Conservation (phyloP, 2,113 vertebrate species). For the Potamarius usumacintae region DNA sequence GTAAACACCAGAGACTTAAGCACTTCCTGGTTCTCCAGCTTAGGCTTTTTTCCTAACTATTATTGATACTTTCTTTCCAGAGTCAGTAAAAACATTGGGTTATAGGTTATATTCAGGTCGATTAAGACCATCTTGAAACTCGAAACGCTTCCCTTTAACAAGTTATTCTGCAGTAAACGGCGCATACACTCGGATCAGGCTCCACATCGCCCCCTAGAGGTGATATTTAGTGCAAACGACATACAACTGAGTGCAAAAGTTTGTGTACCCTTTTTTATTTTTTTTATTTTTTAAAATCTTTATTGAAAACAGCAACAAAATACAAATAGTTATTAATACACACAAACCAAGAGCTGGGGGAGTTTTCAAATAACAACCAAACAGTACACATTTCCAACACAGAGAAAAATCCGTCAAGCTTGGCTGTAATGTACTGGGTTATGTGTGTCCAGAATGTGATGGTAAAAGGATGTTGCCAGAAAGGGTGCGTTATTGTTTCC, state of each 20-base stretch:
- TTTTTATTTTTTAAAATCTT: no score
- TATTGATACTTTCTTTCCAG: neutral
- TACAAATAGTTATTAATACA: no score
- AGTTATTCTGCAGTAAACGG: constrained; percentile 7
- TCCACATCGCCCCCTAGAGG: neutral
- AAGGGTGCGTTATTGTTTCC: no score
- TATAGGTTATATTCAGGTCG: neutral
- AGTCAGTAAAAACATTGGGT: neutral
- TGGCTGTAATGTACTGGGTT: no score
- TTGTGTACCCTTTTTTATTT: neutral
- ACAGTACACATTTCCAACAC: no score
- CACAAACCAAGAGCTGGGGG: no score
- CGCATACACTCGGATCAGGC: neutral
- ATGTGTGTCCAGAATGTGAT: no score
- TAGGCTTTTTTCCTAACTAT: neutral
- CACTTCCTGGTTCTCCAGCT: constrained; percentile 63
- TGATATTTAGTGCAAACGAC: neutral
- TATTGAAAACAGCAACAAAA: neutral
- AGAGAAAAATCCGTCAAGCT: no score
- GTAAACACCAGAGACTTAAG: constrained; percentile 66
- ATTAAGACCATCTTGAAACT: neutral
- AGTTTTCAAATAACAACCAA: no score
- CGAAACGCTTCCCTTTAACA: no score
- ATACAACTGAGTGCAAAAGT: neutral
- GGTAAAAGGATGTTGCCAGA: no score